phyloP scores from a whole-genome alignment of 2,797 vertebrate species.

The Sebastiscus tertius region DNA sequence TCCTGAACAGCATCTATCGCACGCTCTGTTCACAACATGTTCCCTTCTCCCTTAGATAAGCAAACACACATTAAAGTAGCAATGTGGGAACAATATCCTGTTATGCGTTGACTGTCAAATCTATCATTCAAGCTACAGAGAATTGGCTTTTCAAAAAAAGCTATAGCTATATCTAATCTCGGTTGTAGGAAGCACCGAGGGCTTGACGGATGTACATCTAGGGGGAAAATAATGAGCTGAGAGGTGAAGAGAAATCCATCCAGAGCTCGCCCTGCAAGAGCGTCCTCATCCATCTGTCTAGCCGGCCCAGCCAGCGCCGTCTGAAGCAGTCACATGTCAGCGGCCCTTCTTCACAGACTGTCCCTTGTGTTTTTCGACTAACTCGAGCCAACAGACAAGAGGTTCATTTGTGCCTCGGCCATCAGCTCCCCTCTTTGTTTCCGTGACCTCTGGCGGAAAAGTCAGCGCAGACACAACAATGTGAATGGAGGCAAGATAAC shows the following conservation, averaged over 20 bases:
- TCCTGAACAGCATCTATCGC: slow-evolving; percentile 21
- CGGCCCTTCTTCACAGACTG: slow-evolving; percentile 47
- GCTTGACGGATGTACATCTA: background rate
- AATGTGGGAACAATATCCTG: slow-evolving; percentile 36
- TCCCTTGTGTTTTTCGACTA: slow-evolving; percentile 48
- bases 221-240: slow-evolving; percentile 37
- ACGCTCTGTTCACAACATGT: slow-evolving; percentile 8
- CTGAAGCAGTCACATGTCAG: slow-evolving; percentile 66
- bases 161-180: background rate
- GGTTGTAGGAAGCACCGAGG: background rate
- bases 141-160: slow-evolving; percentile 12
- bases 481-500: slow-evolving; percentile 47
- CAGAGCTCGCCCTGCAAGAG: background rate
- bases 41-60: slow-evolving; percentile 38
- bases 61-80: slow-evolving; percentile 42
- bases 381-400: slow-evolving; percentile 49
- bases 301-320: slow-evolving; percentile 20
- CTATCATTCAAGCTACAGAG: slow-evolving; percentile 32
- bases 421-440: slow-evolving; percentile 63
- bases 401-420: slow-evolving; percentile 60
- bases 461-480: slow-evolving; percentile 71
- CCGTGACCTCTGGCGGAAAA: slow-evolving; percentile 66
- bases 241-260: slow-evolving; percentile 21
- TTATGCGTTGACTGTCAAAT: slow-evolving; percentile 42
- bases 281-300: slow-evolving; percentile 39